Evolutionary conservation across 1,140 invertebrate species (phyloP).

Genomic region (Trachymyrmex septentrionalis): DNA sequence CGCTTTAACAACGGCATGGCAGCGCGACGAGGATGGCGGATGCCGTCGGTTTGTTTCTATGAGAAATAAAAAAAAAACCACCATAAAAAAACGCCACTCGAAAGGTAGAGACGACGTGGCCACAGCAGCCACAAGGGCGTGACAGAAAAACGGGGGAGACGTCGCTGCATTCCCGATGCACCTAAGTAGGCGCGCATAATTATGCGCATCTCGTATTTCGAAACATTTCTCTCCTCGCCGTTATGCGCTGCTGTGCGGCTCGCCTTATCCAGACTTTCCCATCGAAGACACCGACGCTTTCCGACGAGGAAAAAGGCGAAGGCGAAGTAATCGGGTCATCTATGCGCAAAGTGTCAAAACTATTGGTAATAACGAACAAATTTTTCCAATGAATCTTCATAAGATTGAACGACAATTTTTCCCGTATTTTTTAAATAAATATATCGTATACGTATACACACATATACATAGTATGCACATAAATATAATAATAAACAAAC

Average conservation of each 20-base stretch:
- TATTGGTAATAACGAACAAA: not conserved
- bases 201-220: slow-evolving; percentile 77
- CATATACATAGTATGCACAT: no score
- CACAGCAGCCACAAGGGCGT: slow-evolving; percentile 58
- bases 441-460: no score
- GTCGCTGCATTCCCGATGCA: slow-evolving; percentile 74
- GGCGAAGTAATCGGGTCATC: slow-evolving; percentile 32
- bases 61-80: slow-evolving; percentile 19
- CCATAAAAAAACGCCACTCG: slow-evolving; percentile 59
- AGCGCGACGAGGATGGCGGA: not conserved
- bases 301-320: slow-evolving; percentile 35
- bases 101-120: slow-evolving; percentile 46
- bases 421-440: not conserved
- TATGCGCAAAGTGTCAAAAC: slow-evolving; percentile 1
- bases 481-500: no score
- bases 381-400: not conserved
- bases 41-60: not conserved
- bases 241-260: slow-evolving; percentile 51
- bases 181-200: slow-evolving; percentile 76
- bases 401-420: not conserved
- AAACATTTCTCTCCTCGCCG: slow-evolving; percentile 64
- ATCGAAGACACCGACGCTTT: slow-evolving; percentile 57
- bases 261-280: slow-evolving; percentile 58
- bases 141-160: slow-evolving; percentile 70
- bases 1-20: not conserved